A percentile compares a stretch with the other conserved stretches of the same genome.
phyloP scores from a whole-genome alignment of 1,140 invertebrate genomes.

The Elymnias hypermnestra region DNA sequence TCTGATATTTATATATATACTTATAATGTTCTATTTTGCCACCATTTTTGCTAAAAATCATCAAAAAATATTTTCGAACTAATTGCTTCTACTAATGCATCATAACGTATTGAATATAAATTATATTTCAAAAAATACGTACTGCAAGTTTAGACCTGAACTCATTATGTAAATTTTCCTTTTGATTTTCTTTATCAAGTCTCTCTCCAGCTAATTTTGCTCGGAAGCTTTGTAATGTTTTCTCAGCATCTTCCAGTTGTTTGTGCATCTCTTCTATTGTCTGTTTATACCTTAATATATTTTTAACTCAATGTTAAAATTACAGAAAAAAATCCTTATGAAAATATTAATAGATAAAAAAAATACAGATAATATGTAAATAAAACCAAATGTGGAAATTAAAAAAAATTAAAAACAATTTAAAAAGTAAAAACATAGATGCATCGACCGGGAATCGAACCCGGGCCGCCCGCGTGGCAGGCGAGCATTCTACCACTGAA shows the following conservation, averaged over 20 bases:
- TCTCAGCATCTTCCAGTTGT: conserved; percentile 67
- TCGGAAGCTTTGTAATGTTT: conserved; percentile 56
- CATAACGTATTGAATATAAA: too few species aligned
- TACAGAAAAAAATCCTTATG: conserved; percentile 26
- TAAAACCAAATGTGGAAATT: conserved; percentile 5
- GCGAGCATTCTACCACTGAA: conserved; percentile 96
- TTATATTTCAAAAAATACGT: conserved; percentile 10
- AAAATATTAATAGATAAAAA: conserved; percentile 5
- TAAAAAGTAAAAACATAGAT: too few species aligned
- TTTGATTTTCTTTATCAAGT: conserved; percentile 62
- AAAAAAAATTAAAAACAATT: conserved; percentile 38
- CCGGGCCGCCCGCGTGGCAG: conserved; percentile 93
- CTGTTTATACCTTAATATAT: conserved; percentile 63
- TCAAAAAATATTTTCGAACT: too few species aligned
- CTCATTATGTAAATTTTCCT: conserved; percentile 50
- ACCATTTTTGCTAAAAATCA: too few species aligned
- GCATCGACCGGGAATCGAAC: conserved; percentile 92
- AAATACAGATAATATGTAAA: conserved; percentile 1
- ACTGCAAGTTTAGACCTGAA: conserved; percentile 53
- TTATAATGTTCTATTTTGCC: too few species aligned
- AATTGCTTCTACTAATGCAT: too few species aligned
- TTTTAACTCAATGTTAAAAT: too few species aligned
- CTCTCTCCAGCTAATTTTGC: conserved; percentile 64
- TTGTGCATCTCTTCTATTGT: conserved; percentile 59
- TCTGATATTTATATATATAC: too few species aligned